Percentiles rank a stretch among this genome's conserved stretches.
Conservation (phyloP, 1,140 invertebrate genomes). For the Orchestia grillus region DNA sequence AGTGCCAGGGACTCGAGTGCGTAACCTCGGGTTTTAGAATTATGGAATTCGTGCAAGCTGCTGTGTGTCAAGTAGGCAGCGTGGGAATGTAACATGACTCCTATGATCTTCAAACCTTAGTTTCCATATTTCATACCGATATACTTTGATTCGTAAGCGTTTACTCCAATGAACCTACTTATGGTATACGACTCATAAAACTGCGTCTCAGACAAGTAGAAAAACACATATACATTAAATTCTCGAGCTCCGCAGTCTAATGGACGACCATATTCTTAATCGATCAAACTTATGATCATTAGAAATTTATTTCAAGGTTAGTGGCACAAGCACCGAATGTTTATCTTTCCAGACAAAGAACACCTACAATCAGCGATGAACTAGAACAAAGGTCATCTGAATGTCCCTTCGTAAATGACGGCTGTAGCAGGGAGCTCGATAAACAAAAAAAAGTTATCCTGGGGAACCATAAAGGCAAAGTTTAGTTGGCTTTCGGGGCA, state of each 20-base stretch:
- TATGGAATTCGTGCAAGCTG: not conserved
- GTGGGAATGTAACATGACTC: not conserved
- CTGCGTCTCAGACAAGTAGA: no score
- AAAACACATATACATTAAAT: no score
- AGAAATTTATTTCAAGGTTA: not conserved
- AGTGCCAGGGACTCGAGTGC: no score
- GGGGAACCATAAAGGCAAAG: not conserved
- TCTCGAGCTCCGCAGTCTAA: not conserved
- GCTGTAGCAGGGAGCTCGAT: not conserved
- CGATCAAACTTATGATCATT: not conserved
- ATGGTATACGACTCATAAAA: no score
- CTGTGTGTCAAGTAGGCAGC: no score
- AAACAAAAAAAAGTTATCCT: not conserved
- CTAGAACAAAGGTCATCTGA: not conserved
- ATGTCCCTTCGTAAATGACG: not conserved
- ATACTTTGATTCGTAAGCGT: not conserved
- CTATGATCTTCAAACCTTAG: not conserved
- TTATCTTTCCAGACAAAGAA: not conserved
- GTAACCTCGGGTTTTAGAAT: no score
- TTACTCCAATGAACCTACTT: not conserved
- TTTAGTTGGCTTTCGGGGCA: not conserved
- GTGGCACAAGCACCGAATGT: not conserved
- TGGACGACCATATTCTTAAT: not conserved
- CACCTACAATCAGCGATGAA: not conserved
- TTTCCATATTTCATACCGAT: not conserved